Conservation (phyloP, 2,797 vertebrate genomes). For the Gobio occitaniae region DNA sequence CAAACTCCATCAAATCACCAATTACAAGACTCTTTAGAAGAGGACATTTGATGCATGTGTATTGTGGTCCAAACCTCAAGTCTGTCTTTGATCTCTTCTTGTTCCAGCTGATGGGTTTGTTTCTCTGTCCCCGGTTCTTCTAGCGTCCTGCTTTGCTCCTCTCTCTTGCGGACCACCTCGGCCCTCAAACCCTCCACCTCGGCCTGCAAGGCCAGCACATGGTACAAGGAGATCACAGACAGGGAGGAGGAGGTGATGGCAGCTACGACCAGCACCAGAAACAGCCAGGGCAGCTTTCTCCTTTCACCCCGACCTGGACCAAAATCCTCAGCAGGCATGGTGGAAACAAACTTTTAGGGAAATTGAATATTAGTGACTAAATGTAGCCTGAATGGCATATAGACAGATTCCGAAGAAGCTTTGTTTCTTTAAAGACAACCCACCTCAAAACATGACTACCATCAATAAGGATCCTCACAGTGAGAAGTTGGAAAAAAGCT, state of each 20-base stretch:
- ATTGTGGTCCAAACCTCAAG: constrained; percentile 67
- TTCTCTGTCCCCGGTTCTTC: constrained; percentile 38
- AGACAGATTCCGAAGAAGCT: neutral
- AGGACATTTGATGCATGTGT: neutral
- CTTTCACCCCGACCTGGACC: constrained; percentile 22
- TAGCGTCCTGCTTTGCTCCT: constrained; percentile 59
- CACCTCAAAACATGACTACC: constrained; percentile 32
- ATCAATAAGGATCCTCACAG: neutral
- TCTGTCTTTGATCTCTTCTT: constrained; percentile 51
- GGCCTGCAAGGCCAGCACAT: constrained; percentile 83
- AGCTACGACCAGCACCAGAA: constrained; percentile 78
- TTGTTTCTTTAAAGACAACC: neutral
- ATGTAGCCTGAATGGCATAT: neutral
- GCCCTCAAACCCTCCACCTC: constrained; percentile 85
- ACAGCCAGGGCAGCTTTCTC: constrained; percentile 68
- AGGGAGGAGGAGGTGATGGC: constrained; percentile 85
- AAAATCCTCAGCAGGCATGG: constrained; percentile 37
- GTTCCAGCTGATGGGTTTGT: constrained; percentile 28
- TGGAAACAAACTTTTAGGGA: neutral
- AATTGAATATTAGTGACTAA: neutral
- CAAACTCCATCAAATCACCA: neutral
- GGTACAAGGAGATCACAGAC: constrained; percentile 84
- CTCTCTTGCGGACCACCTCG: constrained; percentile 73
- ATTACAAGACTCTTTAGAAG: neutral
- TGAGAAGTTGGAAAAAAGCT: neutral